Percentiles rank a stretch among this genome's conserved stretches.
Conservation (phyloP, 2,113 vertebrate species). For the Merops nubicus region DNA sequence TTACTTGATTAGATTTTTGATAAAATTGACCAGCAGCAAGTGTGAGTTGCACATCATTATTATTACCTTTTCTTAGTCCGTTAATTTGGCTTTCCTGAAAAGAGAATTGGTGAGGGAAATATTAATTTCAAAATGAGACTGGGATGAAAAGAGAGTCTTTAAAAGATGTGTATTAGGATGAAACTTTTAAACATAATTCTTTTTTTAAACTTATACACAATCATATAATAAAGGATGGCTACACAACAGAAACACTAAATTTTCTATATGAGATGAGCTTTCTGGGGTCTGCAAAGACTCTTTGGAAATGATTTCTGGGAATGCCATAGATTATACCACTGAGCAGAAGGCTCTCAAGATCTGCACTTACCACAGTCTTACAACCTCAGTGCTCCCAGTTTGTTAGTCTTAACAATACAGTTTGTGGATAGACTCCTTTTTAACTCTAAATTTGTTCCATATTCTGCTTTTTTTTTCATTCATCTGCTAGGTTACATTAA, state of each 20-base stretch:
- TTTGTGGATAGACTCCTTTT: not conserved
- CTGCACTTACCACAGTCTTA: not conserved
- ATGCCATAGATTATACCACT: not conserved
- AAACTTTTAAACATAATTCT: not conserved
- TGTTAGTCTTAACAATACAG: not conserved
- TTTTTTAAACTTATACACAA: not conserved
- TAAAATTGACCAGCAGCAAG: not conserved
- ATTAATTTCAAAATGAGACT: not conserved
- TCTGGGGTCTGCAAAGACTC: not conserved
- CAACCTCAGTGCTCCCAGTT: not conserved
- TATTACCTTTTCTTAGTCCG: not conserved
- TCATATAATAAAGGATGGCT: not conserved
- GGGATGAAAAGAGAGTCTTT: not conserved
- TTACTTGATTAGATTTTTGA: not conserved
- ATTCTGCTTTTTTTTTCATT: not conserved
- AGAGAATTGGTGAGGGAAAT: not conserved
- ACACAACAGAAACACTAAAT: not conserved
- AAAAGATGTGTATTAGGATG: not conserved
- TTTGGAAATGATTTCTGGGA: not conserved
- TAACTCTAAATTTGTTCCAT: not conserved
- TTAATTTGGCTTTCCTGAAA: not conserved
- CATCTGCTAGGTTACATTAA: rapidly evolving
- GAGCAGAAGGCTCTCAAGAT: not conserved
- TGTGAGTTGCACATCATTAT: not conserved
- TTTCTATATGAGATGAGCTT: not conserved